These are phyloP conservation scores for Antheraea yamamai DNA, from an alignment of 2,888 invertebrate genomes.

Conservation along the genomic window DNA sequence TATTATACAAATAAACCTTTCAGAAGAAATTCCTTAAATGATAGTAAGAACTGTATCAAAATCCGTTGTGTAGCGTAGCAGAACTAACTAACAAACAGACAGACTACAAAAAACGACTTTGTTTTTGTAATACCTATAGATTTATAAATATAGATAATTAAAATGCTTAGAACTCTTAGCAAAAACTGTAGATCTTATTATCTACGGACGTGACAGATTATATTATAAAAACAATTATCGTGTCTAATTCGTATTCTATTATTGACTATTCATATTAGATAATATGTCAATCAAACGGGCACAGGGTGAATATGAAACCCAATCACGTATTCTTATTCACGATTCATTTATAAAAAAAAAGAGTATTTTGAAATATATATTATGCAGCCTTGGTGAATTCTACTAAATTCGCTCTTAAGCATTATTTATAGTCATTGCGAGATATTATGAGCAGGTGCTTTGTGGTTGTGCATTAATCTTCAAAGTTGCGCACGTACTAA, in stretches of 20 bases:
- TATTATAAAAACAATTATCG: background rate
- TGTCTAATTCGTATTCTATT: background rate
- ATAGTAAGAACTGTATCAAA: too few species aligned
- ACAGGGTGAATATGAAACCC: background rate
- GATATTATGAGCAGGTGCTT: conserved; percentile 4
- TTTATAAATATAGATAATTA: background rate
- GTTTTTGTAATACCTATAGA: too few species aligned
- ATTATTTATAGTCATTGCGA: background rate
- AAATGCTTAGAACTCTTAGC: background rate
- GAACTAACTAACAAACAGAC: too few species aligned
- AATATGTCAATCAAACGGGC: background rate
- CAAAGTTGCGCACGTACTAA: background rate
- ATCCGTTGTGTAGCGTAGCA: too few species aligned
- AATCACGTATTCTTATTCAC: background rate
- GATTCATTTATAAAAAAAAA: background rate
- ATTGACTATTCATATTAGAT: background rate
- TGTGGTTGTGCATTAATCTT: conserved; percentile 4
- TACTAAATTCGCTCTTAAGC: conserved; percentile 18
- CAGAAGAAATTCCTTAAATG: too few species aligned
- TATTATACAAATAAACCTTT: too few species aligned
- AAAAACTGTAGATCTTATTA: background rate
- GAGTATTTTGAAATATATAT: background rate
- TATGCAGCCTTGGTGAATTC: conserved; percentile 1
- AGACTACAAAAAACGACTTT: too few species aligned
- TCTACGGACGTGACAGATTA: background rate